A percentile compares a stretch with the other conserved stretches of the same genome.
phyloP scores from a whole-genome alignment of 1,140 invertebrate genomes.

The Conus ventricosus region DNA sequence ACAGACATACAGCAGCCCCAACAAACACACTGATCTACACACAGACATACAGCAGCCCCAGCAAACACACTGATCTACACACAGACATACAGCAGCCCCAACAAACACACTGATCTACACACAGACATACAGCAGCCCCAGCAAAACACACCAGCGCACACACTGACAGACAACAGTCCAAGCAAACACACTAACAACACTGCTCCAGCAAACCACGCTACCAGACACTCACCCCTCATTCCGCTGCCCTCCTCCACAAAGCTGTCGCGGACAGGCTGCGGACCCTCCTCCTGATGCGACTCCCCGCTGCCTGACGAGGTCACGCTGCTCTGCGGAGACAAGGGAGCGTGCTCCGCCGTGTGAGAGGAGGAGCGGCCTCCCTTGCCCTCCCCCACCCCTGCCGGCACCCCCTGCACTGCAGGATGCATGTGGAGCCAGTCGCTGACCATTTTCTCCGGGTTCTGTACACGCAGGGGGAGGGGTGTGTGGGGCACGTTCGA shows the following conservation, averaged over 20 bases:
- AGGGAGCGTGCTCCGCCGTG: constrained; percentile 78
- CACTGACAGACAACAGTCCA: no score
- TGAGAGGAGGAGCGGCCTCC: constrained; percentile 27
- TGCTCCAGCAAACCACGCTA: no score
- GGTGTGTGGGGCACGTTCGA: constrained; percentile 49
- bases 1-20: no score
- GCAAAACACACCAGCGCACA: no score
- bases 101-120: no score
- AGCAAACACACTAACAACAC: no score
- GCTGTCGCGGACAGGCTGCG: constrained; percentile 63
- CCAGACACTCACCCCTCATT: constrained; percentile 74
- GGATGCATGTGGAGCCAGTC: constrained; percentile 64
- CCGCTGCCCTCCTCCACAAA: constrained; percentile 75
- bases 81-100: no score
- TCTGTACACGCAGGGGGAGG: constrained; percentile 53
- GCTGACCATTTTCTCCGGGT: constrained; percentile 58
- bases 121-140: no score
- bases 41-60: no score
- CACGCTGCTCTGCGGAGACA: constrained; percentile 78
- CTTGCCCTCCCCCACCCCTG: constrained; percentile 5
- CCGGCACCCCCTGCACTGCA: constrained; percentile 6
- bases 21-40: no score
- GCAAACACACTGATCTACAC: no score
- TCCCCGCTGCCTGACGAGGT: constrained; percentile 86
- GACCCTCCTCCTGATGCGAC: constrained; percentile 78